Percentiles rank a stretch among this genome's conserved stretches.
Evolutionary conservation across 1,140 invertebrate species (phyloP).

Genomic region (Drosophila athabasca): DNA sequence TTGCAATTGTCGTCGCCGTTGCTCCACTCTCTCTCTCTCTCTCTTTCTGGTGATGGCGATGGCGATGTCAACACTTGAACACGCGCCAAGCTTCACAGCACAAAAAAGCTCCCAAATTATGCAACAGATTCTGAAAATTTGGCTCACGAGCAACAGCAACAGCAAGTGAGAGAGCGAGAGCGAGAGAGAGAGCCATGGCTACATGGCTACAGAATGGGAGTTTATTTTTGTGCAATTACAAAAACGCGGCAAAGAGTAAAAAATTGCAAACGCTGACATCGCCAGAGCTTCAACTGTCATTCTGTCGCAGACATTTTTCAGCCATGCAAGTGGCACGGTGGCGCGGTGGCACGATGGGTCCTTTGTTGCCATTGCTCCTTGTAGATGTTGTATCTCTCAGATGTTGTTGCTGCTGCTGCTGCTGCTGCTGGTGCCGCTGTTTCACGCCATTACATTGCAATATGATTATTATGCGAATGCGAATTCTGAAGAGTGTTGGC

Average conservation of each 20-base stretch:
- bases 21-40: background rate
- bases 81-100: conserved; percentile 63
- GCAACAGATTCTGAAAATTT: conserved; percentile 76
- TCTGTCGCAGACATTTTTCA: conserved; percentile 63
- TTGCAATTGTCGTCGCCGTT: conserved; percentile 63
- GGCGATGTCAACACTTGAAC: conserved; percentile 77
- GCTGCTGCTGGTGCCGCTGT: conserved; percentile 50
- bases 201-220: conserved; percentile 27
- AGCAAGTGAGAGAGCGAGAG: conserved; percentile 15
- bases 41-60: conserved; percentile 18
- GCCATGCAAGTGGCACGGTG: conserved; percentile 29
- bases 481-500: conserved; percentile 63
- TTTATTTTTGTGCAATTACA: conserved; percentile 80
- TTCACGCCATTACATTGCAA: conserved; percentile 78
- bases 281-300: conserved; percentile 71
- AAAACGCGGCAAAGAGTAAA: conserved; percentile 53
- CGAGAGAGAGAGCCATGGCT: conserved; percentile 6
- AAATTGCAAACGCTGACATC: conserved; percentile 51
- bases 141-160: conserved; percentile 38
- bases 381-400: conserved; percentile 30
- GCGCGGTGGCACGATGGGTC: background rate
- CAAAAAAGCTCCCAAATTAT: conserved; percentile 67
- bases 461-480: conserved; percentile 80
- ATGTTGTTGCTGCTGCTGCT: conserved; percentile 41
- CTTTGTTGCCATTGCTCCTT: conserved; percentile 33